Evolutionary conservation across 2,797 vertebrate genomes (phyloP), one percentile per base, ranked within the genome.

Genomic region (Petrocephalus sullivani): DNA sequence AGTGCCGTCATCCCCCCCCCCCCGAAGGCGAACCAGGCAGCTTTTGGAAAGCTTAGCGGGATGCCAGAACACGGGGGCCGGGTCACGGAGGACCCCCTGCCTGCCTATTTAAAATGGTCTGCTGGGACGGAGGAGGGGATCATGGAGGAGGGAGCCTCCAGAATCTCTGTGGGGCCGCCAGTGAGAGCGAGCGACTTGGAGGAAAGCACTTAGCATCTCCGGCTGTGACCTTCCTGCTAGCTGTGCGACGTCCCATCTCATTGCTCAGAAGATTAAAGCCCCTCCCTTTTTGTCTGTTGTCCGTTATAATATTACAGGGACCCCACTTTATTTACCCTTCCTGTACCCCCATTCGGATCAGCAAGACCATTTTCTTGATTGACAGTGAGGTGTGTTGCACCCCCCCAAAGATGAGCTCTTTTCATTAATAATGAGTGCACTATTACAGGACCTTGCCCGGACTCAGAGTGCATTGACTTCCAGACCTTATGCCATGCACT

Each of bases 1-100:
- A 61, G 21, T 21, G 78, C 75, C 58, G 60, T 89, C 88, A 67
- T 49, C 46, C 71, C 75, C 61, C 84, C 54, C 61, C 49, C 12
- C 1, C 57, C 57, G 51, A 71, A 83, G 19, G 61, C 23, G 60
- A 60, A 67, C 67, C 54, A 81, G 88, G 46, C 64, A 51, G 64
- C 54, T 8, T 54, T 56, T 21, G 6, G 71, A 23, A 53, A 33
- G 85, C 37, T 89, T 89, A 89, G 85, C 49, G 33, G 53, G 64
- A 87, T 86, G 88, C 85, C 85, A 81, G 67, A 86, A 85, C 64
- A 58, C 19, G 41, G 64, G 78, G 54, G 28, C n/a, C 21, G 10
- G 84, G 67, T 88, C 83, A 86, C 7, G 6, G 28, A 75, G 61
- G 19, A 33, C 61, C 54, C 46, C 51, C 60, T 41, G 28, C 5